Conservation (phyloP, 2,797 vertebrate species). For the Clarias pachynema region DNA sequence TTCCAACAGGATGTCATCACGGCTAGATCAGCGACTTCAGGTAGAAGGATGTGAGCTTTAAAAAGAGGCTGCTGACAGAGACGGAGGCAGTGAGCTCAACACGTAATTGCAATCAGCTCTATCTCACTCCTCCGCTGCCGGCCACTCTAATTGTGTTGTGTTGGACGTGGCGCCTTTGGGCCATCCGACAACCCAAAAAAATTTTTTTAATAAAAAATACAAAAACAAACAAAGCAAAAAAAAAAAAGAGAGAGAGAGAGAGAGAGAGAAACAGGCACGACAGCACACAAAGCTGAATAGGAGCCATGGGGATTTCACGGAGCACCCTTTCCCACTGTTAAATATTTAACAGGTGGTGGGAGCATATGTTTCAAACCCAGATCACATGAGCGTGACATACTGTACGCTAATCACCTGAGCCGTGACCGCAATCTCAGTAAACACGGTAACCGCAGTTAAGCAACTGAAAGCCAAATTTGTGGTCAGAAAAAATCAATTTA, state of each 20-base stretch:
- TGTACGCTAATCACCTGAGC: constrained; percentile 41
- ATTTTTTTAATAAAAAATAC: neutral
- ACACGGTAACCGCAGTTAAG: constrained; percentile 27
- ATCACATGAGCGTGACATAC: constrained; percentile 43
- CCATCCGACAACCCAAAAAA: constrained; percentile 38
- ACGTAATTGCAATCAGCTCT: constrained; percentile 62
- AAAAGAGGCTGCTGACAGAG: constrained; percentile 56
- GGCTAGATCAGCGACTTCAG: constrained; percentile 29
- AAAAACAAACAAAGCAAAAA: neutral
- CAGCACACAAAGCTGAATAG: neutral
- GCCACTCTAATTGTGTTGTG: constrained; percentile 62
- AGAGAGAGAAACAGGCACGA: neutral
- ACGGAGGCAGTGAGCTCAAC: constrained; percentile 60
- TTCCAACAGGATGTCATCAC: constrained; percentile 39
- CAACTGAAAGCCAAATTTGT: constrained; percentile 13
- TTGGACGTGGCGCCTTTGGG: constrained; percentile 54
- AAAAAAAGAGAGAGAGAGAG: no score
- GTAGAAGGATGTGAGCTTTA: constrained; percentile 57
- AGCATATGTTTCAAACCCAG: constrained; percentile 50
- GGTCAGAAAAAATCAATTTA: constrained; percentile 22
- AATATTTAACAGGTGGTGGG: constrained; percentile 59
- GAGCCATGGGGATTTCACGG: constrained; percentile 47
- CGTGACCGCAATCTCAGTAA: constrained; percentile 15
- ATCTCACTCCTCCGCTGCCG: constrained; percentile 58
- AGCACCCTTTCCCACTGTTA: constrained; percentile 53